Evolutionary conservation across 1,140 invertebrate genomes (phyloP), one percentile per base, ranked within the genome.

Genomic region (Adelges cooleyi): DNA sequence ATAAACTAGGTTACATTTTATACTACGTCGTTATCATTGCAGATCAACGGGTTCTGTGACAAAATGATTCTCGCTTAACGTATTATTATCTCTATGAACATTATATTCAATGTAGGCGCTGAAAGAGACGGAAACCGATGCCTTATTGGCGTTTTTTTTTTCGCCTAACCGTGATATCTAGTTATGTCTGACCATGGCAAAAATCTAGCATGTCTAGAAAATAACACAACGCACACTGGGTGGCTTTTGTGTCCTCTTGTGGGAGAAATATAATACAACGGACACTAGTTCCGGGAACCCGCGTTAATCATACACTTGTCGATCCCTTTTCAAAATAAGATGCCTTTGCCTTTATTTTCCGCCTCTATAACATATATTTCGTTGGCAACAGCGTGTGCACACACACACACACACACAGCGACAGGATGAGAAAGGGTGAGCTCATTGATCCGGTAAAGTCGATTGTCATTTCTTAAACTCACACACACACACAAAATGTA

Each of bases 261-360:
- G 38, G 53, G 53, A 44, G 38, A 44, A 59, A 59, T 62, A 62
- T 46, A 23, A 6, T 18, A 62, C 42, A 62, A 48, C 33, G 20
- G 11, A 46, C 42, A 20, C 18, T 48, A 62, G 56, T 62, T 62
- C 42, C 56, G 42, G 40, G 56, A 62, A 62, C 23, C 9, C 17
- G 6, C 40, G 56, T 62, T 62, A 62, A 62, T 62, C 56, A 48
- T 62, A 62, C 42, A 62, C 56, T 62, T 62, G 56, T 62, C 56
- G 56, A 62, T 62, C 56, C 56, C 56, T 62, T 46, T 62, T 62
- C 56, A 62, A 62, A 62, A 62, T 33, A 62, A 29, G 23, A 17
- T 48, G 56, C 40, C 40, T 46, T 62, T 27, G 42, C 18, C 27
- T 9, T 62, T 53, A n/a, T 52, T 52, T 46, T 29, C 46, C 29